phyloP scores from a whole-genome alignment of 2,113 vertebrate species.

The Heliornis fulica region DNA sequence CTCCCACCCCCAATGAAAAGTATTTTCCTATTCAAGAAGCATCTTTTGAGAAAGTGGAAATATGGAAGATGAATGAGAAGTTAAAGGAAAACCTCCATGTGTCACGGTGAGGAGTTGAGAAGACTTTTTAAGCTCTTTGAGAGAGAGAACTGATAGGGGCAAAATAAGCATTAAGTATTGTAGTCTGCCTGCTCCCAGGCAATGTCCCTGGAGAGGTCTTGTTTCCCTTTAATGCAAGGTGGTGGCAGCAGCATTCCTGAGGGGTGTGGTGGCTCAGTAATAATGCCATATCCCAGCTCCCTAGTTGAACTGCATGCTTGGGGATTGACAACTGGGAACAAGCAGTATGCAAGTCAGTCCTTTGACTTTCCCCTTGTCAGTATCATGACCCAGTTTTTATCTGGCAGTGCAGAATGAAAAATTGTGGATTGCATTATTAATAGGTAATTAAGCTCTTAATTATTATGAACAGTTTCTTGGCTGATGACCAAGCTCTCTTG shows the following conservation, averaged over 20 bases:
- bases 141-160: neutral
- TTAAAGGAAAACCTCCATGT: neutral
- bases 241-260: neutral
- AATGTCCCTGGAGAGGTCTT: neutral
- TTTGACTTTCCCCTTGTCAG: neutral
- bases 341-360: neutral
- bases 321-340: neutral
- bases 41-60: neutral
- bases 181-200: neutral
- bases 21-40: neutral
- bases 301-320: neutral
- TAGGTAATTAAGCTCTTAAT: neutral
- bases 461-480: neutral
- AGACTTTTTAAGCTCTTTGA: neutral
- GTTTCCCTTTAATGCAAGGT: neutral
- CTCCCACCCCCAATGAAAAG: neutral
- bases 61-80: neutral
- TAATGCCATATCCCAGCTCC: neutral
- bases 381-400: neutral
- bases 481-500: neutral
- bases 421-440: neutral
- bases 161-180: neutral
- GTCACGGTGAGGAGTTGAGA: neutral
- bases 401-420: neutral
- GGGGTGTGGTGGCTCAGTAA: neutral